phyloP scores from a whole-genome alignment of 30 jellyfish, hydroid and myxozoan species.

The Pseudorhiza aurosa region DNA sequence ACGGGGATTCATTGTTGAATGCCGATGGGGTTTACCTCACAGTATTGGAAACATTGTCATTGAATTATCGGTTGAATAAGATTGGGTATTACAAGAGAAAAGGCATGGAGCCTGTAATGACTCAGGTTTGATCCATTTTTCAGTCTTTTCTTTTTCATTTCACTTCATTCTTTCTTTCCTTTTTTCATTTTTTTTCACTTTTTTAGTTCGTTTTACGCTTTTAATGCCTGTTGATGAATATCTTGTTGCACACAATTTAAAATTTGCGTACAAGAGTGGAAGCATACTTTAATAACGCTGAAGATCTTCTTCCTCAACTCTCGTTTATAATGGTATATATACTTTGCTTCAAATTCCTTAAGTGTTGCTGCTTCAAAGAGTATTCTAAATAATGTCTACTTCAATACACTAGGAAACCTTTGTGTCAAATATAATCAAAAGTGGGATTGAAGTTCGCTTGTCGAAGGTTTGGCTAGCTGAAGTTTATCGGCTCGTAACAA shows the following conservation, averaged over 20 bases:
- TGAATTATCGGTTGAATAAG: constrained; percentile 70
- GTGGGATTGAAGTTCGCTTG: constrained; percentile 80
- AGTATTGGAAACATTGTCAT: constrained; percentile 73
- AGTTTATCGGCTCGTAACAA: constrained; percentile 91
- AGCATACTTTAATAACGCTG: too few species aligned
- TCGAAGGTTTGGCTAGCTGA: constrained; percentile 93
- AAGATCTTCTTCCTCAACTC: background rate
- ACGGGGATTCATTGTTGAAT: constrained; percentile 77
- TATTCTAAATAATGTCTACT: too few species aligned
- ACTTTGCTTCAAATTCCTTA: too few species aligned
- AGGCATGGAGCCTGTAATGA: constrained; percentile 36
- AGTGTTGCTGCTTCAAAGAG: too few species aligned
- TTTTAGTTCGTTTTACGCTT: background rate
- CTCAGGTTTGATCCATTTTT: constrained; percentile 61
- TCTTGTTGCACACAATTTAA: too few species aligned
- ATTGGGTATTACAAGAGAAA: constrained; percentile 77
- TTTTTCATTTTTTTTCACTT: background rate
- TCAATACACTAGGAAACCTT: constrained; percentile 94
- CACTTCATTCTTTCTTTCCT: background rate
- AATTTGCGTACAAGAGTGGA: too few species aligned
- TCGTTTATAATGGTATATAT: too few species aligned
- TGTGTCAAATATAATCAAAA: constrained; percentile 59
- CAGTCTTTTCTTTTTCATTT: background rate
- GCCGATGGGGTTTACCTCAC: constrained; percentile 97
- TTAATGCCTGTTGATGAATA: too few species aligned